Evolutionary conservation across 1,140 invertebrate genomes (phyloP), one percentile per base, ranked within the genome.

Genomic region (Apis cerana): DNA sequence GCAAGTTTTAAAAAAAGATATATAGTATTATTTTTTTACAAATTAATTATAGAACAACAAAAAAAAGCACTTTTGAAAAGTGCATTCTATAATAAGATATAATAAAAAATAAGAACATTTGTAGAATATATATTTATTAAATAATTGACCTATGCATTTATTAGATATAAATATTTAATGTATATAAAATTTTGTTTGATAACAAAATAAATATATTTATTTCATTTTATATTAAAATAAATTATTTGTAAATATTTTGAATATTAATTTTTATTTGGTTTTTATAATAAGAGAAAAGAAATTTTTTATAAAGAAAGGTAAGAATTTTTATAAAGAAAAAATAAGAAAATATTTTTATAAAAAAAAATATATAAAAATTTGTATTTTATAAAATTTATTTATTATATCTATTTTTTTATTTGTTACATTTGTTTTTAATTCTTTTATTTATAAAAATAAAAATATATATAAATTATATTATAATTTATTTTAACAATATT

Each of bases 391-490:
- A 4, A 33, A 4, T 5, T 17, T 64, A 65, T 61, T 75, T 59
- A 61, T 58, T 70, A 13, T 10, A 58, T 11, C 52, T 69, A 0
- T 1, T 82, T 71, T 52, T 48, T 69, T 27, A 13, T 59, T 83
- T 74, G 13, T 43, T 43, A 43, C 3, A 43, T 59, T 69, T 54
- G 12, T 62, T 5, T 62, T 5, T 52, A 82, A 0, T 1, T 82
- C 65, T 52, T 48, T 69, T 27, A 13, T 59, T 83, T 68, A 13
- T 43, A n/a, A 77, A 21, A 27, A 69, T 69, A n/a, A n/a, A 59
- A 13, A 27, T 9, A 27, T 9, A 23, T 62, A 7, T 23, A 33
- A 43, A 43, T n/a, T n/a, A n/a, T n/a, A n/a, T n/a, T n/a, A n/a
- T 43, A 43, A 43, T 43, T 43, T n/a, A n/a, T n/a, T n/a, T n/a